phyloP scores from a whole-genome alignment of 2,888 invertebrate genomes.

The Trissolcus japonicus region DNA sequence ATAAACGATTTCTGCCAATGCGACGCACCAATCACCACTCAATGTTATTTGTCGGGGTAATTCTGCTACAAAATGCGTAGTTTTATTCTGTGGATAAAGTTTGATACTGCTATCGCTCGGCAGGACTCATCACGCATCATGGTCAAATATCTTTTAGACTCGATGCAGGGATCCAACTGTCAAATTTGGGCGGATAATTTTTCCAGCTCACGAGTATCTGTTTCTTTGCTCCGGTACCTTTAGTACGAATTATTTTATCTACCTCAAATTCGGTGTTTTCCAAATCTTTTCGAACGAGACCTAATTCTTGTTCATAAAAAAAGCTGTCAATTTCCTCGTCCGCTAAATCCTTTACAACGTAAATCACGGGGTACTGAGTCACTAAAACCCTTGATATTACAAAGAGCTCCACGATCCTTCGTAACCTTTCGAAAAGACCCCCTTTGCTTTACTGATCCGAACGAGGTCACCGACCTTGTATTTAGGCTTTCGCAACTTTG shows the following conservation, averaged over 20 bases:
- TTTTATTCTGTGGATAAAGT: constrained; percentile 7
- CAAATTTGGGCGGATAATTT: too few species aligned
- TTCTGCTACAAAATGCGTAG: constrained; percentile 1
- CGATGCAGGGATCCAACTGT: constrained; percentile 2
- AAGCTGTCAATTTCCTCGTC: constrained; percentile 16
- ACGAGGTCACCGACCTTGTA: constrained; percentile 8
- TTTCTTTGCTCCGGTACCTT: too few species aligned
- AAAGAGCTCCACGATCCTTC: constrained; percentile 7
- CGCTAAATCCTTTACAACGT: constrained; percentile 2
- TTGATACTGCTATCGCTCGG: too few species aligned
- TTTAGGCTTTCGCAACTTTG: constrained; percentile 7
- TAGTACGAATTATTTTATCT: too few species aligned
- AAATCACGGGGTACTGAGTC: neutral
- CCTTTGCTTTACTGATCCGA: constrained; percentile 17
- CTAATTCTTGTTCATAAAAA: constrained; percentile 18
- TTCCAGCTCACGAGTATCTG: too few species aligned
- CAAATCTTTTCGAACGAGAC: too few species aligned
- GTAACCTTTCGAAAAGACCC: constrained; percentile 15
- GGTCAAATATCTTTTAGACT: constrained; percentile 1
- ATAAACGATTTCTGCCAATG: constrained; percentile 3
- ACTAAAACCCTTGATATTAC: neutral
- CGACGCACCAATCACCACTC: neutral
- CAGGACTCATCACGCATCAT: constrained; percentile 8
- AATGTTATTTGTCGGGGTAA: constrained; percentile 5
- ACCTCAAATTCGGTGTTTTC: too few species aligned